A percentile compares a stretch with the other conserved stretches of the same genome.
Conservation (phyloP, 2,888 invertebrate genomes). For the Macropis europaea region DNA sequence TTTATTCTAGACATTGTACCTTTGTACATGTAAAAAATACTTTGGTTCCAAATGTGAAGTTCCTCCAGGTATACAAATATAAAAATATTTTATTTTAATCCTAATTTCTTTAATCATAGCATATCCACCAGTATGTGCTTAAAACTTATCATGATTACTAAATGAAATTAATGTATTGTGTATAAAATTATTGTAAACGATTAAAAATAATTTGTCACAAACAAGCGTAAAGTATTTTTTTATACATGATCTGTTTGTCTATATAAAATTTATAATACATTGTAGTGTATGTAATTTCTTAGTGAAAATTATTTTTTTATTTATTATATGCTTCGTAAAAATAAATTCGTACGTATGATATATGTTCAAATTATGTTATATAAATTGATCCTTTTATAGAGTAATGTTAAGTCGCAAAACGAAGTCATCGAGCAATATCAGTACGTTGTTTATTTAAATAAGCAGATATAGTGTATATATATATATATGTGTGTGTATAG, state of each 20-base stretch:
- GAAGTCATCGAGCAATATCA: too few species aligned
- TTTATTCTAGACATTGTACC: neutral
- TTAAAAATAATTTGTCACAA: neutral
- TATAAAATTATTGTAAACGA: neutral
- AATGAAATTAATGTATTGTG: neutral
- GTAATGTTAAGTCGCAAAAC: too few species aligned
- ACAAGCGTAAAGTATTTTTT: neutral
- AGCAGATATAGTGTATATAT: neutral
- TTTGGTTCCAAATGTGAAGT: neutral
- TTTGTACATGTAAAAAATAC: conserved; percentile 1
- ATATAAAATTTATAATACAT: neutral
- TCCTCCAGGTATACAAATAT: neutral
- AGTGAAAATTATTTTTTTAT: neutral
- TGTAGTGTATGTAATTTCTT: neutral
- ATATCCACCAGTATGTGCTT: neutral
- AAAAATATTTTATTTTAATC: neutral
- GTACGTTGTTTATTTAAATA: too few species aligned
- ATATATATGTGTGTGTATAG: neutral
- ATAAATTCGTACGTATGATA: neutral
- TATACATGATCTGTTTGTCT: neutral
- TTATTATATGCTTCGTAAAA: neutral
- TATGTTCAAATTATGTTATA: neutral
- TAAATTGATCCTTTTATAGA: too few species aligned
- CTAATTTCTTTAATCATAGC: neutral
- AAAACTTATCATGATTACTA: neutral